Evolutionary conservation across 1,140 invertebrate species (phyloP), one percentile per base, ranked within the genome.

Genomic region (Helicoverpa zea): DNA sequence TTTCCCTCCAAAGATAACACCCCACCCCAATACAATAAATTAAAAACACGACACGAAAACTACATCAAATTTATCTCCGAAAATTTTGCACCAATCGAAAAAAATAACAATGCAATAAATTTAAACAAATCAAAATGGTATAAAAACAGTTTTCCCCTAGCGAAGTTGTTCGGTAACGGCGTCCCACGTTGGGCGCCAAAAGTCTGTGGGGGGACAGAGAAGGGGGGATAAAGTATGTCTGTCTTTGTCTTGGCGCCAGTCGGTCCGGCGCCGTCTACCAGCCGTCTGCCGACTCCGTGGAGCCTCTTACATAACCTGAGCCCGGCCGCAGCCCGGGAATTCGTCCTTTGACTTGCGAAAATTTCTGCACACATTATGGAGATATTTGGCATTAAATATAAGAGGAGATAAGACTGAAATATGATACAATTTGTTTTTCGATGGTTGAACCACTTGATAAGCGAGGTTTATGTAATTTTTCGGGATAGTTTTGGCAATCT

Each of bases 301-400:
- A 87, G 88, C 88, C 88, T 80, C 72, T 88, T 88, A 88, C 82
- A 85, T 89, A 89, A 88, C 82, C 66, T 76, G 59, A 78, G 80
- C 75, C 70, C 80, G 56, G 59, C 64, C 58, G 35, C 47, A 49
- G 58, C 78, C 83, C 84, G 81, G 84, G 85, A 61, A 78, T 83
- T 80, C 43, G 79, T 70, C 77, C 68, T 72, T 58, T 2, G 51
- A 35, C 58, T 61, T 47, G 74, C 63, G 54, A 78, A 76, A 74
- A 63, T 78, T 78, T 35, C 43, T 12, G 16, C 49, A 18, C 49
- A 49, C 61, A 54, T 78, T 68, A 78, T 78, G 61, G n/a, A 66
- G 10, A 30, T 78, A 23, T 47, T 56, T 58, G 72, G 16, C 72
- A 35, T 74, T 23, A 23, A 59, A 74, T 58, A 35, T 18, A 49